A percentile compares a stretch with the other conserved stretches of the same genome.
phyloP scores from a whole-genome alignment of 2,888 invertebrate species.

The Horisme vitalbata region DNA sequence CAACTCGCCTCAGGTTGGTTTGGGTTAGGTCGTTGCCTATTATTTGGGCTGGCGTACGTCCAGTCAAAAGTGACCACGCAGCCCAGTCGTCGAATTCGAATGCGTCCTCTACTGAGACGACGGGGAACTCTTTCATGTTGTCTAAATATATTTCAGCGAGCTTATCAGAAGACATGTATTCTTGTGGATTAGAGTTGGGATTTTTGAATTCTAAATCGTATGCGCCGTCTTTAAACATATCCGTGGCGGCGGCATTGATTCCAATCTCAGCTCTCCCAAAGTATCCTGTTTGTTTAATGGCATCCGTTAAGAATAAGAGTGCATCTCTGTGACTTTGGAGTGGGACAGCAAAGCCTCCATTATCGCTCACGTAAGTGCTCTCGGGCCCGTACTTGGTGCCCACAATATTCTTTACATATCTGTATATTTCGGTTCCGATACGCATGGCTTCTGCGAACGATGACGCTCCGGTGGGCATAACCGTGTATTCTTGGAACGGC shows the following conservation, averaged over 20 bases:
- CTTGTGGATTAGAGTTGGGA: slow-evolving; percentile 91
- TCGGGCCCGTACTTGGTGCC: slow-evolving; percentile 95
- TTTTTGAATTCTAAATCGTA: slow-evolving; percentile 99
- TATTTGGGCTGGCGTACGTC: slow-evolving; percentile 88
- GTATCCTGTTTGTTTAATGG: slow-evolving; percentile 96
- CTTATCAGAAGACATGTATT: slow-evolving; percentile 92
- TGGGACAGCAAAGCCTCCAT: slow-evolving; percentile 99
- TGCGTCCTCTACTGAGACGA: slow-evolving; percentile 98
- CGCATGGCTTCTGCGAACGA: slow-evolving; percentile 98
- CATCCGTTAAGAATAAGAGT: slow-evolving; percentile 90
- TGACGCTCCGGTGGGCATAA: slow-evolving; percentile 94
- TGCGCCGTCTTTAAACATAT: slow-evolving; percentile 92
- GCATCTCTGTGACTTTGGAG: slow-evolving; percentile 97
- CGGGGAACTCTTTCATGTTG: slow-evolving; percentile 94
- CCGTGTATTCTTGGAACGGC: slow-evolving; percentile 97
- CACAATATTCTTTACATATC: slow-evolving; percentile 95
- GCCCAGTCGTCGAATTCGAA: slow-evolving; percentile 99
- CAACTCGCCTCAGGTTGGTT: slow-evolving; percentile 93
- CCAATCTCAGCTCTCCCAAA: slow-evolving; percentile 95
- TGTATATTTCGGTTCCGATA: slow-evolving; percentile 98
- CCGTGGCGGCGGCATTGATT: slow-evolving; percentile 98
- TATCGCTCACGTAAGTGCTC: slow-evolving; percentile 96
- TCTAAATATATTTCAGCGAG: slow-evolving; percentile 93
- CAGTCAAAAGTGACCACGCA: slow-evolving; percentile 92
- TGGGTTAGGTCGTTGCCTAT: slow-evolving; percentile 98